phyloP scores from a whole-genome alignment of 1,140 invertebrate species.

The Halotydeus destructor region DNA sequence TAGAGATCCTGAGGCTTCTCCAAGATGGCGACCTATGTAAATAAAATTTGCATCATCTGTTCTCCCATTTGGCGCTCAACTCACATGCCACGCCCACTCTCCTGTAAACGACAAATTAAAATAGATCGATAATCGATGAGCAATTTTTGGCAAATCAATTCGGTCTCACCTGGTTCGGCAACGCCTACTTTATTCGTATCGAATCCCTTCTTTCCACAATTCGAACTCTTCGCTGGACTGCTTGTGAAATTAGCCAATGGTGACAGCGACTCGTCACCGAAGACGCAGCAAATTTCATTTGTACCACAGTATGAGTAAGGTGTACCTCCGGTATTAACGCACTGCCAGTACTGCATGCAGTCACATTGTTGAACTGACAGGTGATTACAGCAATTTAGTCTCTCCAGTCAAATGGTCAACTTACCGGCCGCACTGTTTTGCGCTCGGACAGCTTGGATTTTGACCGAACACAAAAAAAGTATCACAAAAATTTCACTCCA shows the following conservation, averaged over 20 bases:
- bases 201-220: constrained; percentile 23
- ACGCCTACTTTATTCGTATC: constrained; percentile 21
- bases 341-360: constrained; percentile 29
- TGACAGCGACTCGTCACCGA: constrained; percentile 20
- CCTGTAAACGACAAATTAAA: too few species aligned
- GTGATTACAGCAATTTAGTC: too few species aligned
- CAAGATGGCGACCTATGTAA: constrained; percentile 26
- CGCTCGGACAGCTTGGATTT: too few species aligned
- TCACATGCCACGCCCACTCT: constrained; percentile 32
- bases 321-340: constrained; percentile 24
- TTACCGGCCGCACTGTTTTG: too few species aligned
- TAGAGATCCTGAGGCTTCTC: constrained; percentile 27
- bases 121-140: too few species aligned
- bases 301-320: constrained; percentile 28
- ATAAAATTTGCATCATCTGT: constrained; percentile 1
- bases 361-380: too few species aligned
- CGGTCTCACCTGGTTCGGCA: constrained; percentile 24
- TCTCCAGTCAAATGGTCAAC: too few species aligned
- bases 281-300: too few species aligned
- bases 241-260: neutral
- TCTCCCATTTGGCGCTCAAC: constrained; percentile 12
- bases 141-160: too few species aligned
- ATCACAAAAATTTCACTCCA: neutral
- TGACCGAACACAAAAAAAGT: neutral
- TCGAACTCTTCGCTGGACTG: constrained; percentile 10